Evolutionary conservation across 2,888 invertebrate species (phyloP), one percentile per base, ranked within the genome.

Genomic region (Barypeithes pellucidus): DNA sequence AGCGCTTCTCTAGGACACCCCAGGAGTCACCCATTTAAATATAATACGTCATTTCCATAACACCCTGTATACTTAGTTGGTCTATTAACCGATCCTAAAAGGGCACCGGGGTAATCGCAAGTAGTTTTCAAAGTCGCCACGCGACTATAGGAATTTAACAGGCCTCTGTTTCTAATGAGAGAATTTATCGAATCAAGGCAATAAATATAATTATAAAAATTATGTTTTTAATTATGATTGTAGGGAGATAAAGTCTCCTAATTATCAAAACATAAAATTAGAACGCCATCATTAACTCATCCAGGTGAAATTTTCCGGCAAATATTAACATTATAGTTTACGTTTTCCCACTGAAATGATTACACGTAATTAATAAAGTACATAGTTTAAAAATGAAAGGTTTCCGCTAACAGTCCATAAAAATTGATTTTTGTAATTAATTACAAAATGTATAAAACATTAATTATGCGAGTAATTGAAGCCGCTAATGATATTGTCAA

Each of bases 361-460:
- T 67, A 59, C 1, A 18, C 33, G 54, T 33, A 45, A 54, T 45
- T 43, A 67, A 41, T 57, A 59, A 67, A 39, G 57, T 24, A 59
- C 29, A 57, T 33, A 59, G 67, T 67, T 67, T 67, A 36, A 66
- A 63, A 43, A 50, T 8, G 33, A 29, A 63, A 63, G n/a, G 54
- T 22, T 70, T 50, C 50, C 20, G 14, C 18, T 12, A 59, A 50
- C 16, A 66, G 24, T 16, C 9, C 29, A 59, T 59, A 24, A 36
- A 33, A 66, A 29, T 16, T 3, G 22, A 18, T 33, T 57, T 33
- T 18, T 33, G 7, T 5, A 57, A 33, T 33, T 57, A 57, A 50
- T 33, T 33, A 16, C 33, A 33, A 33, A 16, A 33, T 22, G 9
- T 29, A 52, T 22, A 47, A 29, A 22, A 52, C 18, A 33, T 14